Evolutionary conservation across 2,113 vertebrate genomes (phyloP).

Genomic region (Dipodomys stephensi): DNA sequence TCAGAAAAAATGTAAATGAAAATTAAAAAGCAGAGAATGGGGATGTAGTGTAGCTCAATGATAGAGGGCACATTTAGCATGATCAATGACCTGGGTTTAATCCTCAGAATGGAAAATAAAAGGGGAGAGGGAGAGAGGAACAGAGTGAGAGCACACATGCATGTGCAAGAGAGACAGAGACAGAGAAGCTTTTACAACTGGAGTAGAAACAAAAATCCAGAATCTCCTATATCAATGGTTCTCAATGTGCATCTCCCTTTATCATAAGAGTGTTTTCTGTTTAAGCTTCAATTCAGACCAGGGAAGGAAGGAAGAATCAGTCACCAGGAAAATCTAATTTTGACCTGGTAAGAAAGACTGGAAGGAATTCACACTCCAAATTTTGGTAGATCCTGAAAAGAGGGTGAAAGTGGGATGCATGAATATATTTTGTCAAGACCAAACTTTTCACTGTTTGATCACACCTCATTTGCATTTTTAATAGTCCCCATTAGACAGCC

Average conservation of each 20-base stretch:
- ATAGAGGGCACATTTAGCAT: neutral
- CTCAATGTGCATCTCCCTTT: neutral
- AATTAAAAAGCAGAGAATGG: neutral
- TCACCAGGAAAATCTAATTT: conserved; percentile 11
- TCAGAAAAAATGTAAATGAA: too few species aligned
- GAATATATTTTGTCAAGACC: conserved; percentile 86
- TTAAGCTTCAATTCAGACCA: neutral
- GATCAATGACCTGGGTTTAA: neutral
- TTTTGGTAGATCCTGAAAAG: conserved; percentile 69
- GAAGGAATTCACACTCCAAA: conserved; percentile 56
- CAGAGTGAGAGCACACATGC: neutral
- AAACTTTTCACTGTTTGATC: conserved; percentile 88
- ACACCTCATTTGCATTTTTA: conserved; percentile 90
- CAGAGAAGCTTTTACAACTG: neutral
- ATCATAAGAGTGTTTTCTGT: neutral
- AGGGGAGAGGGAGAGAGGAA: neutral
- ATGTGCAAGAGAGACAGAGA: neutral
- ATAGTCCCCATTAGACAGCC: conserved; percentile 88
- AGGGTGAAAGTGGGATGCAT: conserved; percentile 60
- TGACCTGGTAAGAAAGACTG: neutral
- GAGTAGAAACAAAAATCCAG: neutral
- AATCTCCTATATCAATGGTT: neutral
- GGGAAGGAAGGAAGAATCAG: conserved; percentile 24
- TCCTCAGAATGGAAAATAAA: too few species aligned
- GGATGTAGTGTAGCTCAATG: neutral